A percentile compares a stretch with the other conserved stretches of the same genome.
Conservation (phyloP, 2,888 invertebrate genomes). For the Rhodophaea formosa region DNA sequence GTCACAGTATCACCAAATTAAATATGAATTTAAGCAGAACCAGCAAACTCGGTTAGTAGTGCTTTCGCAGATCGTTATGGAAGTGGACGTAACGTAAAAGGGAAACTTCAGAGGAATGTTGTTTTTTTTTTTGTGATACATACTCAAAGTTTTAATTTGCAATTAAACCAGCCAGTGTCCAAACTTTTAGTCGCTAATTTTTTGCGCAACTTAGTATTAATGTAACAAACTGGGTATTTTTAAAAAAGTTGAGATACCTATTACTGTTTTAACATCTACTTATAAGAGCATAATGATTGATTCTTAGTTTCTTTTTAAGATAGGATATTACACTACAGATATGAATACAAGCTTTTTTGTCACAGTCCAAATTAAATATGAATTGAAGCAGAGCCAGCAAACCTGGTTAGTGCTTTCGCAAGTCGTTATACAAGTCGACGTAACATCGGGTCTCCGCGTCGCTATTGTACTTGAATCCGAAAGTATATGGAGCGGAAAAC, state of each 20-base stretch:
- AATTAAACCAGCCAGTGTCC: no score
- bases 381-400: not conserved
- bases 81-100: not conserved
- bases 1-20: not conserved
- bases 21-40: not conserved
- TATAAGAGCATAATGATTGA: no score
- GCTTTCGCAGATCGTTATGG: conserved; percentile 5
- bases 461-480: conserved; percentile 3
- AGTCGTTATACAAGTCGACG: conserved; percentile 3
- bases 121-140: no score
- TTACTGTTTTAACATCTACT: no score
- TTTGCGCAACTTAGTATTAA: no score
- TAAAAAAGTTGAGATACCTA: no score
- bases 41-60: not conserved
- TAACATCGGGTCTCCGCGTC: not conserved
- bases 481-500: conserved; percentile 15
- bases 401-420: conserved; percentile 4
- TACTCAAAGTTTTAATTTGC: no score
- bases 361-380: not conserved
- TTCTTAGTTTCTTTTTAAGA: no score
- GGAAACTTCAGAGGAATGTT: no score
- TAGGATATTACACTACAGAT: no score
- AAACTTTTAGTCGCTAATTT: no score
- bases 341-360: not conserved
- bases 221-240: no score